Conservation (phyloP, 92 coral and sea anemone genomes). For the Virgularia gustaviana region DNA sequence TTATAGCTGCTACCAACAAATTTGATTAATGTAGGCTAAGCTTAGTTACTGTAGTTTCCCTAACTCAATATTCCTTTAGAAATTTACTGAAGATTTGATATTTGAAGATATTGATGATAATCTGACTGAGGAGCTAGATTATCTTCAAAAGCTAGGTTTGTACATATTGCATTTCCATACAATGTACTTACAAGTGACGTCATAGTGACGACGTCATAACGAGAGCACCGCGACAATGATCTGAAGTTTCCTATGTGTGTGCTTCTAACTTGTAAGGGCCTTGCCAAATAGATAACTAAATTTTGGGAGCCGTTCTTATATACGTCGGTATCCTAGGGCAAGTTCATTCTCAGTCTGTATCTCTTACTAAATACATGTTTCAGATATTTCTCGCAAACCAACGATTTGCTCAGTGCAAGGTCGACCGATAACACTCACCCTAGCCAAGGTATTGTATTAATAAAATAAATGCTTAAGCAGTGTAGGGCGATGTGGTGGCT, state of each 20-base stretch:
- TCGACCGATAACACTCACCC: conserved; percentile 73
- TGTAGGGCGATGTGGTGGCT: too few relatives aligned
- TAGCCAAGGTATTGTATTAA: conserved; percentile 68
- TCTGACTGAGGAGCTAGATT: conserved; percentile 69
- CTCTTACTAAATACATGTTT: too few relatives aligned
- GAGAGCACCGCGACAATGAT: too few relatives aligned
- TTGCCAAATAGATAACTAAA: too few relatives aligned
- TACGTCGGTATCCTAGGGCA: neutral
- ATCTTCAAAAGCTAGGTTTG: conserved; percentile 67
- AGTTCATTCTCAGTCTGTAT: neutral
- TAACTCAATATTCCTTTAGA: neutral
- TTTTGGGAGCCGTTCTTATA: too few relatives aligned
- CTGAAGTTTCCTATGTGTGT: too few relatives aligned
- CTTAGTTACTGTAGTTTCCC: neutral
- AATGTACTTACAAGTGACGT: too few relatives aligned
- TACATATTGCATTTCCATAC: too few relatives aligned
- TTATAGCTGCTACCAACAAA: too few relatives aligned
- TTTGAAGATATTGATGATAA: conserved; percentile 96
- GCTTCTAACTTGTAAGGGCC: too few relatives aligned
- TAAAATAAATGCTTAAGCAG: neutral
- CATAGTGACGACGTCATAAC: too few relatives aligned
- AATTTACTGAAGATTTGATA: conserved; percentile 60
- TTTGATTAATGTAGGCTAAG: neutral
- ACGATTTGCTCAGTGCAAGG: conserved; percentile 39
- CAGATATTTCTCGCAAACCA: neutral